A percentile compares a stretch with the other conserved stretches of the same genome.
phyloP scores from a whole-genome alignment of 2,888 invertebrate species.

The Sinhomidia bicolor region DNA sequence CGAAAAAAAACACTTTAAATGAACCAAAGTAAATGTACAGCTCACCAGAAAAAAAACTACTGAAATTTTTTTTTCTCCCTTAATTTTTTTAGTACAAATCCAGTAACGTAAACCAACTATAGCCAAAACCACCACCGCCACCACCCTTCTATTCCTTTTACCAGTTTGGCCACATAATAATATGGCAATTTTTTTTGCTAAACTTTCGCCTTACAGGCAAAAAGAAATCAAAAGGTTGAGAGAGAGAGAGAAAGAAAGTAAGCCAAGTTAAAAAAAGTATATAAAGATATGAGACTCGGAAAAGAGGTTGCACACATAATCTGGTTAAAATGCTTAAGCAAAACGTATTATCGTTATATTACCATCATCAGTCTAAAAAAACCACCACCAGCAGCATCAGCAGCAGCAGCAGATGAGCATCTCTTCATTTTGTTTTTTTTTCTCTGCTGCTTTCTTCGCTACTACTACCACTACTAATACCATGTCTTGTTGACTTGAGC shows the following conservation, averaged over 20 bases:
- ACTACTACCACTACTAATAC: too few relatives aligned
- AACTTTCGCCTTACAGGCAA: neutral
- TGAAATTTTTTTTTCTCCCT: neutral
- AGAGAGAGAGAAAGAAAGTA: neutral
- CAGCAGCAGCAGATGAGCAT: slow-evolving; percentile 22
- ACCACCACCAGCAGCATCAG: neutral
- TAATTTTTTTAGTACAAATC: neutral
- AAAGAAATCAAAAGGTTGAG: neutral
- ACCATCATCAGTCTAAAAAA: neutral
- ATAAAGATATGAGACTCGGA: neutral
- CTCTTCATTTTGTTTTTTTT: slow-evolving; percentile 41
- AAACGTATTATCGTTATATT: slow-evolving; percentile 60
- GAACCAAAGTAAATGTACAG: neutral
- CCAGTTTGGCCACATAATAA: too few relatives aligned
- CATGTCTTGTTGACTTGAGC: slow-evolving; percentile 4
- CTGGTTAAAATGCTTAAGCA: slow-evolving; percentile 54
- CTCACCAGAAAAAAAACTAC: neutral
- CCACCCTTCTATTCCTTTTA: too few relatives aligned
- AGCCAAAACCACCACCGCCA: too few relatives aligned
- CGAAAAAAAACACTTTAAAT: neutral
- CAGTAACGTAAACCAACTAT: neutral
- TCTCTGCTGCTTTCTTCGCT: neutral
- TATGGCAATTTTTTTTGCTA: too few relatives aligned
- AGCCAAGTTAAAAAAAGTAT: neutral
- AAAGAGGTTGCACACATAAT: slow-evolving; percentile 49